These are phyloP conservation scores for Hypanus sabinus DNA, from an alignment of 2,113 vertebrate genomes.

Conservation along the genomic window DNA sequence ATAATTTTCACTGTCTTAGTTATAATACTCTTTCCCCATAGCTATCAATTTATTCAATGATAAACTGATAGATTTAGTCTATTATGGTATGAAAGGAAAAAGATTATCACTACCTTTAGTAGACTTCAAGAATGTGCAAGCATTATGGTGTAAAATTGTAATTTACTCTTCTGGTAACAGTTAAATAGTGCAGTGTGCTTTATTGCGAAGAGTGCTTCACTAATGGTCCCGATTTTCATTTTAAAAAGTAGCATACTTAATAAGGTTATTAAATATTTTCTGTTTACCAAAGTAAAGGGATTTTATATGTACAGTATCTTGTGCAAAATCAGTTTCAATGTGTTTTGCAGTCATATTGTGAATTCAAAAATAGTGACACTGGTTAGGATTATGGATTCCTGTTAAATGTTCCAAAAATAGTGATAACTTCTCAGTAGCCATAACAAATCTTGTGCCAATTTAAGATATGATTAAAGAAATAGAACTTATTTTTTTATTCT, in stretches of 20 bases:
- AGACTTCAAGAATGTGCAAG: background rate
- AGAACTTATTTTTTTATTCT: slow-evolving; percentile 34
- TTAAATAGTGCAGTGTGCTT: background rate
- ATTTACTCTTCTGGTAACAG: slow-evolving; percentile 14
- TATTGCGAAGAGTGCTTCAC: background rate
- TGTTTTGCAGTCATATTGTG: background rate
- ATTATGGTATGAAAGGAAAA: background rate
- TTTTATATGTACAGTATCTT: background rate
- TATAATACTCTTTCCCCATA: slow-evolving; percentile 5
- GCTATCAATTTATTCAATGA: slow-evolving; percentile 17
- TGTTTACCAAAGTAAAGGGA: background rate
- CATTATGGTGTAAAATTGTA: background rate
- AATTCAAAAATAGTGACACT: slow-evolving; percentile 10
- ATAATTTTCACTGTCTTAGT: slow-evolving; percentile 42
- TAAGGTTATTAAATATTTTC: background rate
- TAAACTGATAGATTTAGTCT: background rate
- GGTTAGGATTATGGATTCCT: background rate
- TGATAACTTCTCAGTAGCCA: slow-evolving; percentile 17
- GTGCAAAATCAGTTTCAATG: background rate
- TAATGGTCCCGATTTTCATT: background rate
- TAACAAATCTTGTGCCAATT: slow-evolving; percentile 35
- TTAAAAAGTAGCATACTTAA: background rate
- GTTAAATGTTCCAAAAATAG: slow-evolving; percentile 12
- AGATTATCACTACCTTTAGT: background rate
- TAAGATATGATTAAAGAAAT: background rate